Base-by-base conservation (phyloP, 2,797 vertebrate genomes). In the Falco biarmicus region DNA sequence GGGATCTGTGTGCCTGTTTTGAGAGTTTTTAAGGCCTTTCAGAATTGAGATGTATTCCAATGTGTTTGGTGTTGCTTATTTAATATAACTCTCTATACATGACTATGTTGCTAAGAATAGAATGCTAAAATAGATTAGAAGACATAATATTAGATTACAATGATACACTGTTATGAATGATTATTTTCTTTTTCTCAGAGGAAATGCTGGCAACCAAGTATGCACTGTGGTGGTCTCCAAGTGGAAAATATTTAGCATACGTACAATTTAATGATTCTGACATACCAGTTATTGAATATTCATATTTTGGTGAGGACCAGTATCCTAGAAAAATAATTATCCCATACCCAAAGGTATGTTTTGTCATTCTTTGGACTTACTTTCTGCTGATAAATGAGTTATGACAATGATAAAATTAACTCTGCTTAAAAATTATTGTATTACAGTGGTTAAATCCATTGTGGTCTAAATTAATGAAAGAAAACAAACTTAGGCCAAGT, bases 191-290 rank as follows among this genome's bases (percentile, higher is more conserved):
- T 96, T 79, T 97, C 97, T 96, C 96, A 99, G 99, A 99, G 98
- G 99, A 99, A 97, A 98, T 99, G 96, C 98, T 99, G 92, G 98
- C 98, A 48, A 98, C 98, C 63, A 99, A 99, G 69, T 98, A 98
- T 53, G 99, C 99, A 17, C 95, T 99, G 47, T 99, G 99, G 99
- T 99, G 99, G 99, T 99, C 99, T 84, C 97, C 99, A 81, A 98
- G 93, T 68, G 98, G 98, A 90, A 98, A 94, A 90, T 99, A 97
- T 89, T 97, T 99, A 97, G 99, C 99, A 51, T 99, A 99, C 43
- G 97, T 98, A 32, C 98, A 99, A 92, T 98, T 99, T 95, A 99
- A 99, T 95, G 99, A 99, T 94, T 99, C 98, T 50, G 97, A 98
- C 29, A 99, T 99, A 96, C 98, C 99, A 41, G 97, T 97, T 91